Percentiles rank a stretch among this genome's conserved stretches.
These are phyloP conservation scores for Xyrichtys novacula DNA, from an alignment of 2,797 vertebrate genomes.

Conservation along the genomic window DNA sequence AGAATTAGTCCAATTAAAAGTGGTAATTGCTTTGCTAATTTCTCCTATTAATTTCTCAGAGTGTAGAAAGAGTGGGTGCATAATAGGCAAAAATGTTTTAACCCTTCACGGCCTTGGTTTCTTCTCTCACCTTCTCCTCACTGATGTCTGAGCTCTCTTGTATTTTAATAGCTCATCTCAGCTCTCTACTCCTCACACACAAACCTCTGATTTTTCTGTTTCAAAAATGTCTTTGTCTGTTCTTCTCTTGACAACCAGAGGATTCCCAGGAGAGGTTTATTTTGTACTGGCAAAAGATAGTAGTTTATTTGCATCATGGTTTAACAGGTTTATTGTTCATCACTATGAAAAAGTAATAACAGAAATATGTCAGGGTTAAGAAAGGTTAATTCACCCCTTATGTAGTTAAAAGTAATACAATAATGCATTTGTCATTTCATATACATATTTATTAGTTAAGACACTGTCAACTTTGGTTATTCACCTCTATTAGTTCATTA, in stretches of 20 bases:
- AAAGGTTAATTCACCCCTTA: neutral
- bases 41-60: constrained; percentile 86
- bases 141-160: constrained; percentile 46
- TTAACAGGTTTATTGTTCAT: constrained; percentile 9
- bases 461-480: too few species aligned
- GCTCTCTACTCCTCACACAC: constrained; percentile 14
- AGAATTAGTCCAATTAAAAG: constrained; percentile 89
- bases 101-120: constrained; percentile 72
- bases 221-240: constrained; percentile 41
- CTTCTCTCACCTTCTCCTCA: constrained; percentile 39
- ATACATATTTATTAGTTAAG: too few species aligned
- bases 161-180: constrained; percentile 62
- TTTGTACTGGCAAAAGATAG: neutral
- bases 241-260: constrained; percentile 7
- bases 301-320: constrained; percentile 16
- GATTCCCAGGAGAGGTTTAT: constrained; percentile 14
- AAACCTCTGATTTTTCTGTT: constrained; percentile 35
- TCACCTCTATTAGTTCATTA: too few species aligned
- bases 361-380: neutral
- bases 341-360: constrained; percentile 11
- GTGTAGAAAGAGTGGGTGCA: constrained; percentile 81
- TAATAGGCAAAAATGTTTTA: constrained; percentile 83
- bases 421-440: neutral
- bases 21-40: constrained; percentile 89
- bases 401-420: neutral